Conservation (phyloP, 2,113 vertebrate genomes). For the Nothobranchius kuhntae region DNA sequence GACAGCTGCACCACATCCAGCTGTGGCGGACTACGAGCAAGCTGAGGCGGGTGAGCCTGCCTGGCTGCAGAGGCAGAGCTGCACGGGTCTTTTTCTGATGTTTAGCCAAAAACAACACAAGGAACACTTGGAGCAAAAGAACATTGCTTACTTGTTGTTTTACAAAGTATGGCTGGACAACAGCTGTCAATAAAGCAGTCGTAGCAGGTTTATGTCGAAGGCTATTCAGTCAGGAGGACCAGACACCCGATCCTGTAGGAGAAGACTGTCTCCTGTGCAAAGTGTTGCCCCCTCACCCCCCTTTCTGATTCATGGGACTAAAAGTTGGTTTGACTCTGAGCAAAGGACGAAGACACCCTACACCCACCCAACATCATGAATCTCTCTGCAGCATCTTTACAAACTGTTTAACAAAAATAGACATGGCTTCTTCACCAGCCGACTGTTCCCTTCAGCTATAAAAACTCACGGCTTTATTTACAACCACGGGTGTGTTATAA, state of each 20-base stretch:
- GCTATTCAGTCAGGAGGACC: constrained; percentile 52
- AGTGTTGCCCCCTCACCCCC: constrained; percentile 42
- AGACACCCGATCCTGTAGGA: constrained; percentile 46
- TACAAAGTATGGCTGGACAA: constrained; percentile 60
- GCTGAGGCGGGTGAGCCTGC: constrained; percentile 36
- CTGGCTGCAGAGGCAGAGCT: constrained; percentile 51
- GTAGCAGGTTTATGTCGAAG: constrained; percentile 59
- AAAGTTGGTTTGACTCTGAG: constrained; percentile 31
- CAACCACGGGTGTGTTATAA: constrained; percentile 61
- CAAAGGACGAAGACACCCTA: constrained; percentile 30
- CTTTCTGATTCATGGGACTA: constrained; percentile 13
- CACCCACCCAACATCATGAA: constrained; percentile 34
- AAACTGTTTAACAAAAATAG: constrained; percentile 82
- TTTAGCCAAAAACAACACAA: constrained; percentile 75
- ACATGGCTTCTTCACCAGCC: constrained; percentile 76
- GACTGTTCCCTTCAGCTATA: constrained; percentile 76
- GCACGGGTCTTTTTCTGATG: constrained; percentile 48
- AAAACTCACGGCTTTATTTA: constrained; percentile 77
- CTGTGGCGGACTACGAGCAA: constrained; percentile 50
- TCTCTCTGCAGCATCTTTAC: constrained; percentile 72
- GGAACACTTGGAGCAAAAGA: constrained; percentile 70
- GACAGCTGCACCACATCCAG: constrained; percentile 65
- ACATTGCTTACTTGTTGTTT: constrained; percentile 56
- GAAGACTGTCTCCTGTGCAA: constrained; percentile 64
- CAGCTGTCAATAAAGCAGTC: constrained; percentile 58